Base-by-base conservation (phyloP, 1,140 invertebrate genomes). In the Mamestra configurata region DNA sequence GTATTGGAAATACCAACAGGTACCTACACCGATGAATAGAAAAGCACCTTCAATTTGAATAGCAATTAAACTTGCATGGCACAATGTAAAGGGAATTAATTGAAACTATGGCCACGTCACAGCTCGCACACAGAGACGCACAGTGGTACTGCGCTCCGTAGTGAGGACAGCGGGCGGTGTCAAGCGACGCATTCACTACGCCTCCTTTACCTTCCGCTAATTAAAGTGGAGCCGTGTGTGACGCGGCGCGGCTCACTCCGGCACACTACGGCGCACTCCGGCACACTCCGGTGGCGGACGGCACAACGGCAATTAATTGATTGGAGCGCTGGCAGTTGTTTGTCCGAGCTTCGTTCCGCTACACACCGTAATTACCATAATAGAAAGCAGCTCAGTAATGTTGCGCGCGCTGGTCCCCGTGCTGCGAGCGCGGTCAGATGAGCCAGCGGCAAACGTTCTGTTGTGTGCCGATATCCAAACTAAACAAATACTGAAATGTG, bases 121-220 rank as follows among this genome's bases (percentile, higher is more conserved):
- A 18, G 10, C 22, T 27, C 20, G 20, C 15, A 37, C 27, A 31
- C 27, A 31, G 4, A 31, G 13, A 7, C 6, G 15, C 15, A n/a
- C 24, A 35, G 7, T 59, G 4, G 55, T 11, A 15, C 22, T 31
- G 10, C n/a, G n/a, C 20, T 7, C 0, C 11, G 53, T 15, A 10
- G 11, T 7, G 31, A 10, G 8, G 8, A 1, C 59, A 31, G 31
- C 31, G 10, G 4, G 1, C 57, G 57, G 27, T 35, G 27, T 61
- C 59, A 5, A 20, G 59, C n/a, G n/a, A 43, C 35, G 37, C 37
- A 43, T 66, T 59, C 61, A 66, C 7, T 35, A 20, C 37, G 10
- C 10, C 61, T 66, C 61, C 61, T 43, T 66, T 66, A 66, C 61
- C 37, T 66, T 43, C 7, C n/a, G 61, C 61, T 66, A 66, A 66